Conservation (phyloP, 1,140 invertebrate genomes). For the Hermetia illucens region DNA sequence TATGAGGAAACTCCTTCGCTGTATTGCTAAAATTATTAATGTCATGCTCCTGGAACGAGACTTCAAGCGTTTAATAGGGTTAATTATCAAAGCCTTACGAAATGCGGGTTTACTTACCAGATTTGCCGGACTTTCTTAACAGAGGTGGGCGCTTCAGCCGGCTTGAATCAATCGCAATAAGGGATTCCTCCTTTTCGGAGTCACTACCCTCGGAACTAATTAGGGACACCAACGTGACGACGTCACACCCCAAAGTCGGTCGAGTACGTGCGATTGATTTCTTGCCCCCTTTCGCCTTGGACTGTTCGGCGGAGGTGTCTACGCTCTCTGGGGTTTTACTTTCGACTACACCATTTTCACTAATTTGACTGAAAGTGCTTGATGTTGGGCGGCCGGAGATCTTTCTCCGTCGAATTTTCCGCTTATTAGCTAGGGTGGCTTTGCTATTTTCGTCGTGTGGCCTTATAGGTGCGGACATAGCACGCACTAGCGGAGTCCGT, state of each 20-base stretch:
- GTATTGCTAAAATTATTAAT: conserved; percentile 22
- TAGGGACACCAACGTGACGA: conserved; percentile 26
- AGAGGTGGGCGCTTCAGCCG: conserved; percentile 17
- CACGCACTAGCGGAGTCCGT: conserved; percentile 25
- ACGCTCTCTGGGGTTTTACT: background rate
- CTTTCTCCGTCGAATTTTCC: conserved; percentile 23
- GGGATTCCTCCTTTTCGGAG: conserved; percentile 24
- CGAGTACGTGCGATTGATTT: conserved; percentile 14
- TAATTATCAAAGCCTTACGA: too few species aligned
- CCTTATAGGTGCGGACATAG: conserved; percentile 30
- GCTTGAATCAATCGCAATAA: conserved; percentile 3
- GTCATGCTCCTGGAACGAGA: conserved; percentile 31
- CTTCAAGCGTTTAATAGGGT: too few species aligned
- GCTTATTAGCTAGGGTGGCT: conserved; percentile 15
- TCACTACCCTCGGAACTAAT: conserved; percentile 29
- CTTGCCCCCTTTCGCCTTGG: background rate
- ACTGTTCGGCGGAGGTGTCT: background rate
- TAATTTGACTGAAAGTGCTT: background rate
- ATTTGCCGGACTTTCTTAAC: conserved; percentile 27
- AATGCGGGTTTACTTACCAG: too few species aligned
- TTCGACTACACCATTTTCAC: background rate
- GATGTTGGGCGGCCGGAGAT: too few species aligned
- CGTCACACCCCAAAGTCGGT: conserved; percentile 21
- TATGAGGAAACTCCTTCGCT: conserved; percentile 27
- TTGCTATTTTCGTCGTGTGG: conserved; percentile 21